Evolutionary conservation across 2,113 vertebrate species (phyloP).

Genomic region (Paralichthys olivaceus): DNA sequence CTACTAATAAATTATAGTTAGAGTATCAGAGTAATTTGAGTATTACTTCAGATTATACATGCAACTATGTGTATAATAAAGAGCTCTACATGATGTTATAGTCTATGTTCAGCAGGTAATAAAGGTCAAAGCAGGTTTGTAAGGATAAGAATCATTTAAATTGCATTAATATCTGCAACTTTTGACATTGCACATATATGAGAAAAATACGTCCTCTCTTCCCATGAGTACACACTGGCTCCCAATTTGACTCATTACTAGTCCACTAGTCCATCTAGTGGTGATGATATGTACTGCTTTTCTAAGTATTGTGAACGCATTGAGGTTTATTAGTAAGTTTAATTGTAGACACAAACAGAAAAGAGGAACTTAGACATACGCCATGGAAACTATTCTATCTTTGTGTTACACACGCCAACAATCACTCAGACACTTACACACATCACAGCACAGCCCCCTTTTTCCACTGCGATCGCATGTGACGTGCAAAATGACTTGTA

Average conservation of each 20-base stretch:
- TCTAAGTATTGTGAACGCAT: background rate
- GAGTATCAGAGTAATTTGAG: too few species aligned
- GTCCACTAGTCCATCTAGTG: slow-evolving; percentile 41
- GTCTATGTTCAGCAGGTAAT: too few species aligned
- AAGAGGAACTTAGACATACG: slow-evolving; percentile 43
- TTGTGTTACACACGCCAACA: background rate
- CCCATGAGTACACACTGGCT: background rate
- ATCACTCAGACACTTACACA: background rate
- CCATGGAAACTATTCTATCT: slow-evolving; percentile 44
- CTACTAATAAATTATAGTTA: too few species aligned
- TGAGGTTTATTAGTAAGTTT: background rate
- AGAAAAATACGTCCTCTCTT: background rate
- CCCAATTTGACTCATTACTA: background rate
- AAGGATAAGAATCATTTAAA: too few species aligned
- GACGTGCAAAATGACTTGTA: background rate
- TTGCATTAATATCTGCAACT: background rate
- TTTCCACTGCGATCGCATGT: background rate
- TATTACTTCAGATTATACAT: too few species aligned
- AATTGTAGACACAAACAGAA: background rate
- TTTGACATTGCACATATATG: background rate
- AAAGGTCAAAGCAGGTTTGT: too few species aligned
- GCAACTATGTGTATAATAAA: too few species aligned
- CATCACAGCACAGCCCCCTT: background rate
- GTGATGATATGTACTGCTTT: slow-evolving; percentile 16
- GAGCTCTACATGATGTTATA: too few species aligned